A percentile compares a stretch with the other conserved stretches of the same genome.
phyloP scores from a whole-genome alignment of 2,113 vertebrate species.

The Panurus biarmicus region DNA sequence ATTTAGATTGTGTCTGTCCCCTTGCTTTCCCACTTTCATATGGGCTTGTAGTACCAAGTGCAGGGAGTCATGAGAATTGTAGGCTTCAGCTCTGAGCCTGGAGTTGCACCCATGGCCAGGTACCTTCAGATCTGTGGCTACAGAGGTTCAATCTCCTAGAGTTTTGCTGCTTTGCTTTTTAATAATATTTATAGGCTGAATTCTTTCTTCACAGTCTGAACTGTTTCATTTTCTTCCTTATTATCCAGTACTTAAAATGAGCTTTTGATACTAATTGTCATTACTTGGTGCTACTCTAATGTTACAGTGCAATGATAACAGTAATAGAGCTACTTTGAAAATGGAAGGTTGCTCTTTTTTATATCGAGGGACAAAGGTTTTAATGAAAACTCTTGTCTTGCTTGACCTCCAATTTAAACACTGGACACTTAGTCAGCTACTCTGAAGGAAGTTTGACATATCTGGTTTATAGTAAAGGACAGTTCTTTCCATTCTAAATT shows the following conservation, averaged over 20 bases:
- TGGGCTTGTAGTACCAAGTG: neutral
- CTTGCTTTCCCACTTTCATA: neutral
- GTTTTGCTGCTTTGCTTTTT: neutral
- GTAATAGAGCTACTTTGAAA: neutral
- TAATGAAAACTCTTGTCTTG: neutral
- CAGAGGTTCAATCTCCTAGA: neutral
- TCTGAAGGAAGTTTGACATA: neutral
- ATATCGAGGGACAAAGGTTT: neutral
- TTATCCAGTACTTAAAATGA: neutral
- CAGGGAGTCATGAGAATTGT: neutral
- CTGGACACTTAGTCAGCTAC: neutral
- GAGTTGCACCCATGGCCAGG: rapidly evolving
- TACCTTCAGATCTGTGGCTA: neutral
- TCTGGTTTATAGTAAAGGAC: neutral
- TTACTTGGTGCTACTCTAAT: neutral
- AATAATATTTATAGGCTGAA: neutral
- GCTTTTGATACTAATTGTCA: neutral
- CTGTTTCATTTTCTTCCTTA: neutral
- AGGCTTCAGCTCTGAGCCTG: neutral
- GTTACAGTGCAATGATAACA: neutral
- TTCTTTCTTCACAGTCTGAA: neutral
- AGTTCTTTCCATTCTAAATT: neutral
- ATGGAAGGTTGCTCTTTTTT: neutral
- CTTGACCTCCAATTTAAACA: neutral
- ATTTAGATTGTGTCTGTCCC: neutral